Base-by-base conservation (phyloP, 2,797 vertebrate genomes). In the Phataginus tetradactyla region DNA sequence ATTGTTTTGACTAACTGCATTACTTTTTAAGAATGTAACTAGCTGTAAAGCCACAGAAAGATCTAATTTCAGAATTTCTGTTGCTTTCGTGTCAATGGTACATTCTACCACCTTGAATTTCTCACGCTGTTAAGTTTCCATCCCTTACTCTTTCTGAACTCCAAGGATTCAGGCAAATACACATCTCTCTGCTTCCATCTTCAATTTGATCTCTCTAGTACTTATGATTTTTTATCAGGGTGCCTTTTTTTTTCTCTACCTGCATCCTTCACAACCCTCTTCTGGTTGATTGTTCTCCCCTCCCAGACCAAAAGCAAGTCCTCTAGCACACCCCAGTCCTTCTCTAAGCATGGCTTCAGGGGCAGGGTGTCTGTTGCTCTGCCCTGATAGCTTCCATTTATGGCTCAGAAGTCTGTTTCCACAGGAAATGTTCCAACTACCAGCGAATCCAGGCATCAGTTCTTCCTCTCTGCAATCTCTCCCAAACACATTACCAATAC, bases 1-100 rank as follows among this genome's bases (percentile, higher is more conserved):
- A 57, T 66, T 53, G 7, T 88, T 95, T 81, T 88, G 57, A 94
- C 61, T 80, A 49, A 25, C 51, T 57, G 12, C 63, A 6, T 32
- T 77, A n/a, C 71, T 72, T 95, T 79, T 85, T 39, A 69, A 84
- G 21, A 94, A 37, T 59, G 11, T 53, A 75, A 37, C 74, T 74
- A 37, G 27, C 63, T 95, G 18, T 83, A 80, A 93, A 88, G 74
- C 55, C 49, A 68, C 13, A 66, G 51, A 83, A 74, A 71, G 39
- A 17, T 88, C 49, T 91, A 37, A 59, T 87, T 88, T 27, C 53
- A 66, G 37, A 66, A 53, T 90, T 94, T 94, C 72, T 68, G 51
- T 85, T 80, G 23, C 21, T 63, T 81, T 75, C 78, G 12, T 32
- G n/a, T 90, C 71, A 61, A 5, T 5, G 25, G 59, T 80, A 55